Conservation (phyloP, 2,113 vertebrate genomes). For the Pseudonaja textilis region DNA sequence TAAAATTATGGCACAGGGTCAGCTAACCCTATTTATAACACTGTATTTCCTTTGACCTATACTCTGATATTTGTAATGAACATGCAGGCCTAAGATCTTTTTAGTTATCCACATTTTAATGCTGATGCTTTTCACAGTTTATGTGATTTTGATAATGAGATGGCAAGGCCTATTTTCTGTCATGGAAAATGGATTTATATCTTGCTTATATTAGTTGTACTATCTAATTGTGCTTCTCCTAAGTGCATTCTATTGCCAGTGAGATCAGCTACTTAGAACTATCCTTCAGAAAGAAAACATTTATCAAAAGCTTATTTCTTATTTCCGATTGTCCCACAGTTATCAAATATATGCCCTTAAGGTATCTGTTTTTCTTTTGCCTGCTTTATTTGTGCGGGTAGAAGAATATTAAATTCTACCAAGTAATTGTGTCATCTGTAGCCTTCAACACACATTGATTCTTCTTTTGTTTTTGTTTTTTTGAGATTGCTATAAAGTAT, state of each 20-base stretch:
- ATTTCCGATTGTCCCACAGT: not conserved
- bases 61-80: not conserved
- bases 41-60: not conserved
- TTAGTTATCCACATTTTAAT: not conserved
- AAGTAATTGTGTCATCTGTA: not conserved
- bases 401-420: not conserved
- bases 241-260: no score
- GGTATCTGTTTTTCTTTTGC: not conserved
- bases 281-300: not conserved
- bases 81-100: not conserved
- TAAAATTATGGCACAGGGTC: no score
- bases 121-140: not conserved
- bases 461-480: not conserved
- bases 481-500: not conserved
- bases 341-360: not conserved
- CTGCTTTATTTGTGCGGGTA: not conserved
- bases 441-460: not conserved
- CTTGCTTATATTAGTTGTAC: not conserved
- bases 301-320: not conserved
- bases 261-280: not conserved
- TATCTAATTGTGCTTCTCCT: not conserved
- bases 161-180: not conserved
- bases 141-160: not conserved
- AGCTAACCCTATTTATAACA: not conserved
- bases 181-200: not conserved